Base-by-base conservation (phyloP, 1,140 invertebrate genomes). In the Linepithema humile region DNA sequence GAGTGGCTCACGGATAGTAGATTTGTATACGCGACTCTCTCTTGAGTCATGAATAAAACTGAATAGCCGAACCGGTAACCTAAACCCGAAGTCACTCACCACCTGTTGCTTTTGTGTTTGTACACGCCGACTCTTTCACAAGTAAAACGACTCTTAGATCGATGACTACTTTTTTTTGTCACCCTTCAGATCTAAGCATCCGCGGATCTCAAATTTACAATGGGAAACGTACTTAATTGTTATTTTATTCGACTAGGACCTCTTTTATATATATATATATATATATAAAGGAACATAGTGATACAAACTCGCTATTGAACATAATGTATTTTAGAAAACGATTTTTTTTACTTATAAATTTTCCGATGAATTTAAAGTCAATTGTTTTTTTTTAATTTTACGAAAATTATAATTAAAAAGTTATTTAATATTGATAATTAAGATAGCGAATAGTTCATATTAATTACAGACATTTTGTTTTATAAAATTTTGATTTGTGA, bases 21-120 rank as follows among this genome's bases (percentile, higher is more conserved):
- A 88, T 89, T 88, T 86, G 78, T 89, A 89, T 82, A 84, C 77
- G 83, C 57, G 57, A 80, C 53, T 73, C 35, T 82, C 48, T 82
- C 40, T 53, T 3, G 64, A 87, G 85, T 90, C 89, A 90, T 90
- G 89, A 90, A 90, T 90, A 90, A 90, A 90, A 90, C 67, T 89
- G 89, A 90, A 90, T 90, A 89, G 85, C 85, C 85, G 89, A 88
- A 82, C 86, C 83, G 89, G 86, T 86, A 87, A 89, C 82, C 85
- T 85, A 87, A 89, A 85, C 75, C 85, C 73, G 69, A 89, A 83
- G 86, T 82, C 86, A 90, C 69, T 89, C 89, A 83, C 89, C 89
- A 90, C 89, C 89, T 90, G 89, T 90, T 89, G 88, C 88, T 78
- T 89, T 88, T 90, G 88, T 90, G 45, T 88, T 89, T 86, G 70